A percentile compares a stretch with the other conserved stretches of the same genome.
These are phyloP conservation scores for Vanacampus margaritifer DNA, from an alignment of 2,113 vertebrate genomes.

Conservation along the genomic window DNA sequence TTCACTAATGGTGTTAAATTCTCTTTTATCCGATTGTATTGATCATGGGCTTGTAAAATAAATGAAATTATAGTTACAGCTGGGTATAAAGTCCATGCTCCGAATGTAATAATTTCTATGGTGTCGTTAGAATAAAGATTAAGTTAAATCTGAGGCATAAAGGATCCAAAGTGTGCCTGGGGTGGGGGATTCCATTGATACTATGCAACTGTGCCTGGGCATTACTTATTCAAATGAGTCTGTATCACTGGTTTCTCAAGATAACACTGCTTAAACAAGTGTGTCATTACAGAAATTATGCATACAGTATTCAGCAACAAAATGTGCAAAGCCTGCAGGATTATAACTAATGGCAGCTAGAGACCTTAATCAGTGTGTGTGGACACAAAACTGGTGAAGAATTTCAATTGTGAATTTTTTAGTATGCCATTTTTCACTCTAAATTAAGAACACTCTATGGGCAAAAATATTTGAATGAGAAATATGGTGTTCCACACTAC, in stretches of 20 bases:
- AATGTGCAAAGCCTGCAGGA: slow-evolving; percentile 32
- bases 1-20: not conserved
- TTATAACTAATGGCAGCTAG: slow-evolving; percentile 4
- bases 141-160: not conserved
- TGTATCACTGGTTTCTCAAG: slow-evolving; percentile 23
- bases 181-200: slow-evolving; percentile 15
- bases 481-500: not conserved
- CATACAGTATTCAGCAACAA: slow-evolving; percentile 21
- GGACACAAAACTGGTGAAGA: slow-evolving; percentile 20
- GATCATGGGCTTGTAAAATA: not conserved
- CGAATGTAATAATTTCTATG: not conserved
- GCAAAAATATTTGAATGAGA: not conserved
- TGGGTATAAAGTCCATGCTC: not conserved
- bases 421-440: not conserved
- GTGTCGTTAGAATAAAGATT: not conserved
- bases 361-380: slow-evolving; percentile 29
- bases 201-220: slow-evolving; percentile 13
- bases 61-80: not conserved
- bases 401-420: not conserved
- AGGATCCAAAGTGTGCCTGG: slow-evolving; percentile 1
- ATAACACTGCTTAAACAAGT: slow-evolving; percentile 27
- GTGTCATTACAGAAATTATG: slow-evolving; percentile 19
- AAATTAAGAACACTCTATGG: not conserved
- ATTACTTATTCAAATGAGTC: slow-evolving; percentile 28
- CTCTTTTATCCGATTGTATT: not conserved